Percentiles rank a stretch among this genome's conserved stretches.
Conservation (phyloP, 2,113 vertebrate genomes). For the Ammodytes dubius region DNA sequence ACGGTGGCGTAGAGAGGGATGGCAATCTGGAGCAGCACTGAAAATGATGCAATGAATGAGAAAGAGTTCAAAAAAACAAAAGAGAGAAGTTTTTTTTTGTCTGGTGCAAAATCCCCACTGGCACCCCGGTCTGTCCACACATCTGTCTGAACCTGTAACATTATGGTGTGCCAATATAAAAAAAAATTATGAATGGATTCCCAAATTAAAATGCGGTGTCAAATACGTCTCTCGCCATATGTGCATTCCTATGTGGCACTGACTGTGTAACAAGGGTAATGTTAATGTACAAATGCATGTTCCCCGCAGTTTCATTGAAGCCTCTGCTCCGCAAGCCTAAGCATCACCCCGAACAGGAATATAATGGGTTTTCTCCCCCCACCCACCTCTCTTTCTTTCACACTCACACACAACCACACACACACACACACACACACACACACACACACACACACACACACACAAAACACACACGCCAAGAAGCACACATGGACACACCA, state of each 20-base stretch:
- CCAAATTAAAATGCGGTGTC: constrained; percentile 11
- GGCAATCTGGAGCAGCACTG: constrained; percentile 39
- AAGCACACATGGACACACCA: constrained; percentile 55
- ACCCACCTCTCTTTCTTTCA: constrained; percentile 13
- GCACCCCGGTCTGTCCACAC: neutral
- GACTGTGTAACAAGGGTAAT: neutral
- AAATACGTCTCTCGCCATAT: neutral
- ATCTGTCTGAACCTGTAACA: constrained; percentile 19
- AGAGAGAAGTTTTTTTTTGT: constrained; percentile 12
- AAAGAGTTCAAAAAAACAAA: constrained; percentile 17
- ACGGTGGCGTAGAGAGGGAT: neutral
- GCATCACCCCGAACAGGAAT: constrained; percentile 37
- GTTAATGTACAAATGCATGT: constrained; percentile 9
- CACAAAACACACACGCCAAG: constrained; percentile 28
- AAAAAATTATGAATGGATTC: neutral
- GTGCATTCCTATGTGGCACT: constrained; percentile 2
- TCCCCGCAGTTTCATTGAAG: constrained; percentile 58
- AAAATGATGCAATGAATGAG: constrained; percentile 50
- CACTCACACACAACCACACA: constrained; percentile 21
- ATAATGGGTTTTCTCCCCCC: constrained; percentile 22
- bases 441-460: constrained; percentile 31
- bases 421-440: constrained; percentile 16
- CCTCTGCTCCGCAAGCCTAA: constrained; percentile 31
- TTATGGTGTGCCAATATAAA: neutral
- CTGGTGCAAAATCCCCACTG: constrained; percentile 27